Evolutionary conservation across 2,797 vertebrate genomes (phyloP).

Genomic region (Microchirus variegatus): DNA sequence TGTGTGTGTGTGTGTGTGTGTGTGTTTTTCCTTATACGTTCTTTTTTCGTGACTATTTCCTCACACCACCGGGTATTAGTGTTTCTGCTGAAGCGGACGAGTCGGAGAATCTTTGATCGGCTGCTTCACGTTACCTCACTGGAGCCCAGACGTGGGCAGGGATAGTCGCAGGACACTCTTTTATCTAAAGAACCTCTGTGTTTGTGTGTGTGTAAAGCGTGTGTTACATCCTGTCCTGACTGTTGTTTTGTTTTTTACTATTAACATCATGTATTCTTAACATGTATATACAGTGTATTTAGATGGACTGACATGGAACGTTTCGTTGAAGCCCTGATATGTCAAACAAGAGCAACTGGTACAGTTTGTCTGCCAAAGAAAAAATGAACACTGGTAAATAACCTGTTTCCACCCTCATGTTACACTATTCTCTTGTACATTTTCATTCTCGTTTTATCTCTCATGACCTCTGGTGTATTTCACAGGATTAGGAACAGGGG

Average conservation of each 20-base stretch:
- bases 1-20: too few relatives aligned
- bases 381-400: background rate
- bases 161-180: slow-evolving; percentile 45
- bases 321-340: slow-evolving; percentile 50
- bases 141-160: slow-evolving; percentile 55
- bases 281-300: slow-evolving; percentile 65
- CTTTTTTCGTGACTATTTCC: too few relatives aligned
- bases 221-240: slow-evolving; percentile 17
- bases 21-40: too few relatives aligned
- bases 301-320: slow-evolving; percentile 57
- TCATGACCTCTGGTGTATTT: background rate
- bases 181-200: slow-evolving; percentile 38
- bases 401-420: background rate
- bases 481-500: background rate
- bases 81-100: slow-evolving; percentile 36
- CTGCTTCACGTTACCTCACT: slow-evolving; percentile 54
- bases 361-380: slow-evolving; percentile 40
- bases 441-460: background rate
- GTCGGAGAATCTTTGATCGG: slow-evolving; percentile 18
- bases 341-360: slow-evolving; percentile 34
- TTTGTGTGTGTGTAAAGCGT: slow-evolving; percentile 3
- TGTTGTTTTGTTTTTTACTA: slow-evolving; percentile 16
- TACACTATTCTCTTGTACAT: background rate
- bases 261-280: slow-evolving; percentile 43
- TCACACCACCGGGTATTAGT: slow-evolving; percentile 1